Base-by-base conservation (phyloP, 1,140 invertebrate genomes). In the Hylyphantes graminicola region DNA sequence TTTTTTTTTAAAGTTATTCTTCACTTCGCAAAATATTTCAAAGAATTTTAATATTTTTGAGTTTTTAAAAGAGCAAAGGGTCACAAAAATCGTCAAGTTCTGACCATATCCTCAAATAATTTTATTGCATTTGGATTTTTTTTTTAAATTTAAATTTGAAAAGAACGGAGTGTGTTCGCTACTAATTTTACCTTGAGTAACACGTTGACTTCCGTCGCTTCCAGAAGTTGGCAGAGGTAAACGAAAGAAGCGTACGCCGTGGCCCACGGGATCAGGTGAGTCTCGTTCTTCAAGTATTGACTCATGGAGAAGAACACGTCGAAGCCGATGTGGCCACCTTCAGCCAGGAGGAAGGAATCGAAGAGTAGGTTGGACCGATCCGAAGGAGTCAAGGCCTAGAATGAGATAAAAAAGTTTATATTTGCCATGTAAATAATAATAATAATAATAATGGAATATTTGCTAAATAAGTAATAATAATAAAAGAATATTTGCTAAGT, bases 111-210 rank as follows among this genome's bases (percentile, higher is more conserved):
- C n/a, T n/a, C n/a, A n/a, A n/a, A n/a, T n/a, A n/a, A n/a, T n/a
- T n/a, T n/a, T n/a, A n/a, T n/a, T n/a, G n/a, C n/a, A n/a, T n/a
- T n/a, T n/a, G n/a, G n/a, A n/a, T n/a, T n/a, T n/a, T n/a, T n/a
- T n/a, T n/a, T n/a, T n/a, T n/a, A n/a, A n/a, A n/a, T n/a, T n/a
- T n/a, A n/a, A n/a, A n/a, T n/a, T n/a, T n/a, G n/a, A n/a, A n/a
- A n/a, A n/a, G n/a, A n/a, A n/a, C n/a, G n/a, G n/a, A n/a, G n/a
- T n/a, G n/a, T n/a, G n/a, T n/a, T n/a, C n/a, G n/a, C n/a, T n/a
- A n/a, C n/a, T n/a, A n/a, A n/a, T n/a, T n/a, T 89, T 89, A 93
- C 94, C 89, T 92, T 92, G 85, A 93, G 93, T 79, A 92, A 87
- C 1, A 91, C 89, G 87, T 92, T 92, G 0, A 91, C 89, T 19